These are phyloP conservation scores for Hirundichthys speculiger DNA, from an alignment of 2,113 vertebrate genomes.

Conservation along the genomic window DNA sequence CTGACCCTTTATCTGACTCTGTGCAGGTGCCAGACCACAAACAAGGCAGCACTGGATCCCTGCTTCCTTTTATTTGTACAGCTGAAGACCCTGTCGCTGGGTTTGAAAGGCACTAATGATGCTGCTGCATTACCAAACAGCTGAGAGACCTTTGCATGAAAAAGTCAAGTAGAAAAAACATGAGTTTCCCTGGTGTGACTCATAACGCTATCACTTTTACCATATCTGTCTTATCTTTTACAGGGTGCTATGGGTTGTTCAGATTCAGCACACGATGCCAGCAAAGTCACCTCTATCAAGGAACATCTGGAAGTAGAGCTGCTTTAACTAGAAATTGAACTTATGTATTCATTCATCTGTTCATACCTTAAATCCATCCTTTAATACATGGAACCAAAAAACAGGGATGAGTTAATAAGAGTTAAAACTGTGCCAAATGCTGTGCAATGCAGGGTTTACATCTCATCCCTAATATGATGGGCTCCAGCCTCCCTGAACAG, in stretches of 20 bases:
- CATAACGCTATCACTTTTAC: background rate
- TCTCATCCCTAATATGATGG: too few relatives aligned
- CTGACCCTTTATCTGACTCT: conserved; percentile 63
- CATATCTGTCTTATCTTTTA: conserved; percentile 14
- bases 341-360: conserved; percentile 4
- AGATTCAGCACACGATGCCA: conserved; percentile 7
- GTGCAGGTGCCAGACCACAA: conserved; percentile 64
- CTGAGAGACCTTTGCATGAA: conserved; percentile 43
- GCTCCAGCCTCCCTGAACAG: too few relatives aligned
- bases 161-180: conserved; percentile 54
- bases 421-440: too few relatives aligned
- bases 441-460: too few relatives aligned
- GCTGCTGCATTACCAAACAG: conserved; percentile 51
- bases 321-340: conserved; percentile 1
- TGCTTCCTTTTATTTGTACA: conserved; percentile 77
- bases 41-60: conserved; percentile 53
- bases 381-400: background rate
- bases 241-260: conserved; percentile 13
- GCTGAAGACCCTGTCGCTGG: conserved; percentile 65
- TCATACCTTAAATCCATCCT: background rate
- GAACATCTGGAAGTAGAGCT: background rate
- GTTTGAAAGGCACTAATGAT: conserved; percentile 45
- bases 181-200: conserved; percentile 11
- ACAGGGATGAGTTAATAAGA: background rate
- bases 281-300: background rate